Percentiles rank a stretch among this genome's conserved stretches.
Conservation (phyloP, 1,140 invertebrate species). For the Bradysia coprophila region DNA sequence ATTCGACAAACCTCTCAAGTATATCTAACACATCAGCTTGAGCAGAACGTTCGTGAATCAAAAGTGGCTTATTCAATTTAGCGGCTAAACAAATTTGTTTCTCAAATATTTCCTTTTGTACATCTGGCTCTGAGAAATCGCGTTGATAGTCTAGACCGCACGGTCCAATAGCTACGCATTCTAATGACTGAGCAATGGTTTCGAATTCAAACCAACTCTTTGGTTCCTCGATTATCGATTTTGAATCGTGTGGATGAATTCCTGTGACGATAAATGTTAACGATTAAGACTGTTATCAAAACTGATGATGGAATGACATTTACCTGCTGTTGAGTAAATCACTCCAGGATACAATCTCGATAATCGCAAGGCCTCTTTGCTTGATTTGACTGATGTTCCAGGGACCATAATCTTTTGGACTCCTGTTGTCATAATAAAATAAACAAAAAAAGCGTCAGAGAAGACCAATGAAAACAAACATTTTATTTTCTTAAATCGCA, state of each 20-base stretch:
- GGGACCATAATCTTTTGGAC: constrained; percentile 91
- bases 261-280: constrained; percentile 31
- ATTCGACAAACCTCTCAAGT: constrained; percentile 24
- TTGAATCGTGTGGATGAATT: constrained; percentile 90
- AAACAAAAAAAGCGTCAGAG: constrained; percentile 1
- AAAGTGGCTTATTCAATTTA: constrained; percentile 69
- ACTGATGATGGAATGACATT: too few species aligned
- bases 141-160: constrained; percentile 89
- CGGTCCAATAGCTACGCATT: constrained; percentile 87
- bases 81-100: constrained; percentile 79
- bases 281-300: not conserved
- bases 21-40: constrained; percentile 58
- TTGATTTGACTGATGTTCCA: constrained; percentile 69
- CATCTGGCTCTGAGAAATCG: constrained; percentile 77
- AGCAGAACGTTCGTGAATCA: constrained; percentile 82
- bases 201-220: constrained; percentile 47
- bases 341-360: constrained; percentile 76
- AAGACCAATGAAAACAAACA: constrained; percentile 3
- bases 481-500: constrained; percentile 3
- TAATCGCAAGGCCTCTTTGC: constrained; percentile 75
- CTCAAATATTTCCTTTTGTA: constrained; percentile 73
- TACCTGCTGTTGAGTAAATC: constrained; percentile 83
- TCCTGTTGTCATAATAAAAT: constrained; percentile 31
- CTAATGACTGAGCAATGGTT: constrained; percentile 54
- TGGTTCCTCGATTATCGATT: constrained; percentile 70